Evolutionary conservation across 2,113 vertebrate genomes (phyloP).

Genomic region (Otocyon megalotis): DNA sequence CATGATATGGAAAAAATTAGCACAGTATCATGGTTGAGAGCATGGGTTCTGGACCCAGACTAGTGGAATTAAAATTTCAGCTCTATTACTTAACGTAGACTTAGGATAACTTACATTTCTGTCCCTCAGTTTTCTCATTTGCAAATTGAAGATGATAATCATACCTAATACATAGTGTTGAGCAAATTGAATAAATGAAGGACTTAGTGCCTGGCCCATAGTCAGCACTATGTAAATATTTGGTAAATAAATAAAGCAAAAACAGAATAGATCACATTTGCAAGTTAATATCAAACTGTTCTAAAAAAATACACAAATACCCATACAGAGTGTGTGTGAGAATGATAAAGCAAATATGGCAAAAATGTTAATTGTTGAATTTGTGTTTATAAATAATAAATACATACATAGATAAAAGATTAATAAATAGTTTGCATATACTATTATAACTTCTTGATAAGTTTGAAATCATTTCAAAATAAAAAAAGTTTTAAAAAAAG

Average conservation of each 20-base stretch:
- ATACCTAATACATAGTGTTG: not conserved
- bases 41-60: not conserved
- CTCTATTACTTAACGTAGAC: not conserved
- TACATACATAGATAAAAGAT: not conserved
- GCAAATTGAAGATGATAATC: slow-evolving; percentile 33
- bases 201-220: not conserved
- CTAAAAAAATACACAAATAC: not conserved
- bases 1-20: not conserved
- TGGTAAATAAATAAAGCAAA: not conserved
- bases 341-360: not conserved
- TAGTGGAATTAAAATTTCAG: not conserved
- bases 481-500: not conserved
- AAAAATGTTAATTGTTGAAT: not conserved
- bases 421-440: not conserved
- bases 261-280: not conserved
- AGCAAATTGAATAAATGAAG: slow-evolving; percentile 2
- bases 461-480: slow-evolving; percentile 27
- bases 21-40: not conserved
- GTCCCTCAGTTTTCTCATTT: not conserved
- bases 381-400: not conserved
- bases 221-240: slow-evolving; percentile 1
- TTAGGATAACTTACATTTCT: not conserved
- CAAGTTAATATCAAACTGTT: not conserved
- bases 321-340: not conserved
- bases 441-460: not conserved